phyloP scores from a whole-genome alignment of 1,140 invertebrate genomes.

The Dufourea novaeangliae region DNA sequence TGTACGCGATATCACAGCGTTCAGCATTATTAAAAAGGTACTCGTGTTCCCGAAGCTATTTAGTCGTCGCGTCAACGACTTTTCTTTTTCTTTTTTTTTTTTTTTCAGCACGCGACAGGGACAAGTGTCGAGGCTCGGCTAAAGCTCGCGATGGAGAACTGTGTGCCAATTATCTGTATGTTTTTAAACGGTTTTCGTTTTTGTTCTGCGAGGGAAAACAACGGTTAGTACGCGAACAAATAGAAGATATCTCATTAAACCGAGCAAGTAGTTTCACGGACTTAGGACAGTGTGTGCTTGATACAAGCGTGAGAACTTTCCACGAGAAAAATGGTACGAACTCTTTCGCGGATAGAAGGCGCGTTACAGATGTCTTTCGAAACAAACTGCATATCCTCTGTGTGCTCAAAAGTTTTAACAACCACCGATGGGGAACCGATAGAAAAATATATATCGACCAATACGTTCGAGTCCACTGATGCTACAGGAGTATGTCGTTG shows the following conservation, averaged over 20 bases:
- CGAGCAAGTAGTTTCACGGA: constrained; percentile 5
- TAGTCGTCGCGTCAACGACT: constrained; percentile 19
- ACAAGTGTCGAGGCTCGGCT: neutral
- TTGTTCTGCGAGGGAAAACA: neutral
- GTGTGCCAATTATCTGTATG: constrained; percentile 26
- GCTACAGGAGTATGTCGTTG: neutral
- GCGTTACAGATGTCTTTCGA: constrained; percentile 6
- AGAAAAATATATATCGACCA: constrained; percentile 20
- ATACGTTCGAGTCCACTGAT: constrained; percentile 9
- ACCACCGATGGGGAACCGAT: constrained; percentile 9
- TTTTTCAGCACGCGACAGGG: neutral
- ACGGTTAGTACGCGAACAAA: constrained; percentile 22
- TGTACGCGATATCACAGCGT: constrained; percentile 81
- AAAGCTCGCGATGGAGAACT: constrained; percentile 5
- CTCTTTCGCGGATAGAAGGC: constrained; percentile 8
- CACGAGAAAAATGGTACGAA: constrained; percentile 11
- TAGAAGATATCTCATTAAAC: constrained; percentile 11
- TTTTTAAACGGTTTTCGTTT: neutral
- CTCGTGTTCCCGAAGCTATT: constrained; percentile 67
- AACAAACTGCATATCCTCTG: neutral
- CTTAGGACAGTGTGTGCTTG: constrained; percentile 12
- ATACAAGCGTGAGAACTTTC: constrained; percentile 23
- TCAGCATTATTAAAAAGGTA: constrained; percentile 77
- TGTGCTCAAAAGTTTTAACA: neutral
- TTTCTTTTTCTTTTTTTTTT: no score